Conservation (phyloP, 2,888 invertebrate genomes). For the Aphidius colemani region DNA sequence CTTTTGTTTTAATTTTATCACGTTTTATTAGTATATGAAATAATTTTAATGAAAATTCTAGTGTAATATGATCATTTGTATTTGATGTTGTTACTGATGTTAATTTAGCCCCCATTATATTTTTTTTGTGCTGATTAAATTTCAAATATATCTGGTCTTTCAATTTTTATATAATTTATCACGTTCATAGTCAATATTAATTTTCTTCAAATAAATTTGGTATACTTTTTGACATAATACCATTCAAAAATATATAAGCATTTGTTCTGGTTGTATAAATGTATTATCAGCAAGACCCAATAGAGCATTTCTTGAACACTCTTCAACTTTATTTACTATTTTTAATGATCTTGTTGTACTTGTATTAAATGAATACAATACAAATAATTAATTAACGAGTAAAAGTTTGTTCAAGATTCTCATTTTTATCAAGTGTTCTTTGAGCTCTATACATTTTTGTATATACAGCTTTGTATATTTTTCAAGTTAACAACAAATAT, state of each 20-base stretch:
- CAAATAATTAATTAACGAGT: too few relatives aligned
- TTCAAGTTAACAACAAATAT: too few relatives aligned
- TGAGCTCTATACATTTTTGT: too few relatives aligned
- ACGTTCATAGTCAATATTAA: slow-evolving; percentile 60
- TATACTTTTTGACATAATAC: slow-evolving; percentile 80
- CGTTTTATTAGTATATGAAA: slow-evolving; percentile 76
- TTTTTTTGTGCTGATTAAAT: slow-evolving; percentile 75
- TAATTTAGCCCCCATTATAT: slow-evolving; percentile 64
- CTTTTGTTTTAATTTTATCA: slow-evolving; percentile 67
- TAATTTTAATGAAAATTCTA: slow-evolving; percentile 87
- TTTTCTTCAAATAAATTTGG: slow-evolving; percentile 66
- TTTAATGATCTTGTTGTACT: slow-evolving; percentile 79
- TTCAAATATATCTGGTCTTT: slow-evolving; percentile 76
- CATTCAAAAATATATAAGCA: slow-evolving; percentile 82
- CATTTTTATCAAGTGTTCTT: too few relatives aligned
- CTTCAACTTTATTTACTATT: slow-evolving; percentile 77
- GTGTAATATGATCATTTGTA: slow-evolving; percentile 84
- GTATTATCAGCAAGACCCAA: slow-evolving; percentile 83
- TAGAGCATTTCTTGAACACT: slow-evolving; percentile 78
- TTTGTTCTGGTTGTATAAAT: slow-evolving; percentile 72
- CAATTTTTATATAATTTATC: slow-evolving; percentile 53
- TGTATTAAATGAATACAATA: too few relatives aligned
- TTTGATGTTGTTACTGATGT: slow-evolving; percentile 69
- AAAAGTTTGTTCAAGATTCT: too few relatives aligned
- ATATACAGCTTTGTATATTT: too few relatives aligned